These are phyloP conservation scores for Gobiocypris rarus DNA, from an alignment of 2,113 vertebrate genomes.

Conservation along the genomic window DNA sequence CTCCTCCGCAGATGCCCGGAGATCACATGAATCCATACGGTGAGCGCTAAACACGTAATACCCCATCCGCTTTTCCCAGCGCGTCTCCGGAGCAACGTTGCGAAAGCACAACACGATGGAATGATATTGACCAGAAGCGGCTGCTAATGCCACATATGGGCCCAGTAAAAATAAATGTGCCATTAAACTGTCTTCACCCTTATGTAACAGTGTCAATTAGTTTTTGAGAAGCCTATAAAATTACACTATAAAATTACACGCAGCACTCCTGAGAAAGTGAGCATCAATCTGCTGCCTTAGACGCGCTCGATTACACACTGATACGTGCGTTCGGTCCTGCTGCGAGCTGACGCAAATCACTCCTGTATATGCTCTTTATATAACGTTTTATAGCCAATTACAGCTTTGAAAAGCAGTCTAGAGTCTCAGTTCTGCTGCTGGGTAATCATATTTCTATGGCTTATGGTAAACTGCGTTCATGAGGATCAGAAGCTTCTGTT, in stretches of 20 bases:
- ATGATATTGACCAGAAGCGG: neutral
- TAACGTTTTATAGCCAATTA: neutral
- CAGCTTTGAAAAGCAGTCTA: neutral
- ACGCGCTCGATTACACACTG: neutral
- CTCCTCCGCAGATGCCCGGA: constrained; percentile 94
- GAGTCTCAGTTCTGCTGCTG: neutral
- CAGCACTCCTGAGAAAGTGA: neutral
- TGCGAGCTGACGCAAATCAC: neutral
- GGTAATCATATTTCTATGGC: constrained; percentile 7
- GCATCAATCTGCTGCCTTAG: neutral
- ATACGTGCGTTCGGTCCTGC: neutral
- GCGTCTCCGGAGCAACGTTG: neutral
- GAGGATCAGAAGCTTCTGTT: neutral
- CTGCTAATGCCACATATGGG: constrained; percentile 22
- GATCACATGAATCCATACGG: constrained; percentile 97
- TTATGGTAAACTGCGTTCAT: neutral
- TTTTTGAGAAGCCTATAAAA: constrained; percentile 29
- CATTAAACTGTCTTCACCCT: constrained; percentile 54
- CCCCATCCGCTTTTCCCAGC: neutral
- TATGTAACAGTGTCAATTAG: constrained; percentile 40
- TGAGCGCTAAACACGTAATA: constrained; percentile 54
- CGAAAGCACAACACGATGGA: neutral
- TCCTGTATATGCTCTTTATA: constrained; percentile 5
- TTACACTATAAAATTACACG: neutral
- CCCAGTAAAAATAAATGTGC: constrained; percentile 59